Conservation (phyloP, 2,888 invertebrate species). For the Hypolimnas misippus region DNA sequence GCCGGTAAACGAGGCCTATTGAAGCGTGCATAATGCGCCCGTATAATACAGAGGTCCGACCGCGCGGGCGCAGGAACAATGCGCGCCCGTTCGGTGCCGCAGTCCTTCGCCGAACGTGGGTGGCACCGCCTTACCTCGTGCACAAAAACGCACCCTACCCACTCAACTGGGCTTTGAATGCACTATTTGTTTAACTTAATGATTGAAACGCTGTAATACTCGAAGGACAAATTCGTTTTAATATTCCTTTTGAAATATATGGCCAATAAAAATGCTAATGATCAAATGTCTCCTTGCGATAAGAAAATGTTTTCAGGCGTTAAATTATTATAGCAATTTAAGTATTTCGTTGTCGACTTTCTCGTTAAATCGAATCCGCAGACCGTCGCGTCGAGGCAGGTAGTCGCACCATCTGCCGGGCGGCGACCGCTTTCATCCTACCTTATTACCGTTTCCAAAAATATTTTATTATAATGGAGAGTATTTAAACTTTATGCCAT, state of each 20-base stretch:
- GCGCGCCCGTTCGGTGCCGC: conserved; percentile 61
- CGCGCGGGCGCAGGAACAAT: conserved; percentile 71
- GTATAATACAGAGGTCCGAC: conserved; percentile 72
- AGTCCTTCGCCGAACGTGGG: conserved; percentile 76
- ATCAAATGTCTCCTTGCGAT: conserved; percentile 55
- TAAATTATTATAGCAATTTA: conserved; percentile 53
- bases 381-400: conserved; percentile 57
- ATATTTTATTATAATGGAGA: conserved; percentile 80
- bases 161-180: conserved; percentile 51
- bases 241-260: conserved; percentile 22
- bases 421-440: conserved; percentile 79
- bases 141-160: conserved; percentile 70
- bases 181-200: conserved; percentile 50
- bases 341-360: conserved; percentile 57
- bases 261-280: conserved; percentile 39
- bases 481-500: conserved; percentile 71
- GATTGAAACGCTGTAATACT: conserved; percentile 36
- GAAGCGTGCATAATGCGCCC: conserved; percentile 81
- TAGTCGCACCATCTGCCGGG: conserved; percentile 74
- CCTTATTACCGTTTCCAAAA: conserved; percentile 77
- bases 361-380: conserved; percentile 49
- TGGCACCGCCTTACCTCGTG: conserved; percentile 60
- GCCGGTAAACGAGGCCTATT: conserved; percentile 77
- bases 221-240: conserved; percentile 26
- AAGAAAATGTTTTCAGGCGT: conserved; percentile 54